Evolutionary conservation across 64 coral and sea anemone genomes (phyloP).

Genomic region (Stichodactyla mertensii): DNA sequence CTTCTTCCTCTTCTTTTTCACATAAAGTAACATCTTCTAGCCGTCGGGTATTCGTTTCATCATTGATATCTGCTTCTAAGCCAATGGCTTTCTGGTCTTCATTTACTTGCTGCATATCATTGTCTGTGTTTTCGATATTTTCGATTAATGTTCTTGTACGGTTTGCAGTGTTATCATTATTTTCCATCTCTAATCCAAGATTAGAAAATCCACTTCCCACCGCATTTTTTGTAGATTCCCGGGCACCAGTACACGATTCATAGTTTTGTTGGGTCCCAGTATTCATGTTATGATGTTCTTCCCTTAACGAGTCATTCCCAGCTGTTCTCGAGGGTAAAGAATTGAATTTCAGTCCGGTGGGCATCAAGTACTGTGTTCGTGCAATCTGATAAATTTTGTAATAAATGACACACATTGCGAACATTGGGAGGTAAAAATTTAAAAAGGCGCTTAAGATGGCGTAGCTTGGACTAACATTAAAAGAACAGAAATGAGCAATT

Average conservation of each 20-base stretch:
- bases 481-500: constrained; percentile 19
- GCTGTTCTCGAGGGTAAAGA: background rate
- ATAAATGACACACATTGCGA: constrained; percentile 57
- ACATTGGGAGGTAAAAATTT: constrained; percentile 66
- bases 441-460: constrained; percentile 46
- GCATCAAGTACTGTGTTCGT: constrained; percentile 21
- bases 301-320: background rate
- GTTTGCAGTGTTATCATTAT: background rate
- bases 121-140: background rate
- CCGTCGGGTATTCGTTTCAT: background rate
- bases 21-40: background rate
- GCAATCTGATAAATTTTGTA: constrained; percentile 78
- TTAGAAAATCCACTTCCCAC: background rate
- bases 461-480: constrained; percentile 42
- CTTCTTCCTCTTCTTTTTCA: background rate
- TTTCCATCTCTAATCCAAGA: background rate
- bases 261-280: background rate
- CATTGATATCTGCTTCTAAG: background rate
- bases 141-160: background rate
- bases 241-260: background rate
- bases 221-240: background rate
- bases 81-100: background rate
- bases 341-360: background rate
- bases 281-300: background rate
- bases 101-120: background rate